Percentiles rank a stretch among this genome's conserved stretches.
These are phyloP conservation scores for Parus major DNA, from an alignment of 2,113 vertebrate genomes.

Conservation along the genomic window DNA sequence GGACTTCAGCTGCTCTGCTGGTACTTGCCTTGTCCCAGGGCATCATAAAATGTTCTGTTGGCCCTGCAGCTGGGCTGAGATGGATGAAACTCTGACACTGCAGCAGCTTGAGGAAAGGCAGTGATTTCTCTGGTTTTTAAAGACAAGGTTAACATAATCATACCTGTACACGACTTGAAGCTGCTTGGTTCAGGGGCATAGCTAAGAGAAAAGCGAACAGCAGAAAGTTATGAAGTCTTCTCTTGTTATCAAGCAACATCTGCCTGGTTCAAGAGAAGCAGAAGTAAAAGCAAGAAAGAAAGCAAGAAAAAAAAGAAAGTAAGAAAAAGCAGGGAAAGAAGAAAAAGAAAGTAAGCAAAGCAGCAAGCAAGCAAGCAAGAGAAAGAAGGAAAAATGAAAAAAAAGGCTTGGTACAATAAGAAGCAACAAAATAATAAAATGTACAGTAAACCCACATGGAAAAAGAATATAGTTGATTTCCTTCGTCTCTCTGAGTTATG, in stretches of 20 bases:
- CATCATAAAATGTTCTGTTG: background rate
- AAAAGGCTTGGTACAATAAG: background rate
- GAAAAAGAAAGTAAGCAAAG: background rate
- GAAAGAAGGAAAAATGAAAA: background rate
- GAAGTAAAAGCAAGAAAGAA: background rate
- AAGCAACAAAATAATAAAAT: conserved; percentile 27
- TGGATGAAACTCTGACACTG: background rate
- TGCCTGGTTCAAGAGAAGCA: background rate
- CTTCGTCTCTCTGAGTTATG: conserved; percentile 48
- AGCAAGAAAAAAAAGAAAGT: background rate
- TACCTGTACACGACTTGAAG: background rate
- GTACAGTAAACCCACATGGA: conserved; percentile 37
- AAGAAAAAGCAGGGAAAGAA: background rate
- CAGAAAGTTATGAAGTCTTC: background rate
- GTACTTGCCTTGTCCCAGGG: background rate
- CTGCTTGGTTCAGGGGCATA: background rate
- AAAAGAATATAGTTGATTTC: conserved; percentile 58
- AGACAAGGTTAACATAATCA: background rate
- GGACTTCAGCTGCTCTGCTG: background rate
- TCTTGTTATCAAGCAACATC: background rate
- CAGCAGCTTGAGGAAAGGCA: background rate
- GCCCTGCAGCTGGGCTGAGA: background rate
- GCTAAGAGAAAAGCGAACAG: background rate
- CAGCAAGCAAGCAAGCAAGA: background rate
- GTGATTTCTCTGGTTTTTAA: background rate